Base-by-base conservation (phyloP, 1,140 invertebrate genomes). In the Nasonia vitripennis region DNA sequence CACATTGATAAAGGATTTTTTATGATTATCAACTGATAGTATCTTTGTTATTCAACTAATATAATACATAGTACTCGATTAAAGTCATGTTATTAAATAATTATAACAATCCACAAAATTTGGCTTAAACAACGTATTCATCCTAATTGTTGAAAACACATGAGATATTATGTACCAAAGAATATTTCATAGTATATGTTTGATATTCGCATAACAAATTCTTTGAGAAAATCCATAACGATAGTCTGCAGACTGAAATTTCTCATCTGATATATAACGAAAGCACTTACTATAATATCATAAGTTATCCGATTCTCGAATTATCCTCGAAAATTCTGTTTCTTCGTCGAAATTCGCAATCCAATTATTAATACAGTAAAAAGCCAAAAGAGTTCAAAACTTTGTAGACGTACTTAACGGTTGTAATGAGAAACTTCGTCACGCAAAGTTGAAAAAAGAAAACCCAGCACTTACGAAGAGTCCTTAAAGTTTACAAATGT, bases 301-400 rank as follows among this genome's bases (percentile, higher is more conserved):
- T 62, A 62, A 62, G 6, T 3, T 20, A 62, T n/a, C 14, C 48
- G 48, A 12, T 12, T 51, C 48, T 51, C 48, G 10, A 51, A 51
- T 1, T 14, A 51, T 4, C 48, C 48, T 51, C 14, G 1, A 34
- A 68, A 74, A 71, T 81, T 31, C 55, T 31, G 80, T 74, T 74
- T 74, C 70, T 82, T 82, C 80, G 80, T 55, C 23, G 20, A 55
- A 74, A n/a, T 62, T 74, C 51, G 23, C 23, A 55, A 55, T 55
- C 41, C 7, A 14, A 37, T 71, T 0, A 27, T 10, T 51, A 20
- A 17, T 48, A 1, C 2, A 73, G 48, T 2, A 71, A 73, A 11
- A 68, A 68, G 10, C 14, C 4, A 67, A 67, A n/a, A 67, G 62
- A n/a, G 11, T 67, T 34, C 14, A 31, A 71, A 71, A 70, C 23